Conservation (phyloP, 2,113 vertebrate genomes). For the Upupa epops region DNA sequence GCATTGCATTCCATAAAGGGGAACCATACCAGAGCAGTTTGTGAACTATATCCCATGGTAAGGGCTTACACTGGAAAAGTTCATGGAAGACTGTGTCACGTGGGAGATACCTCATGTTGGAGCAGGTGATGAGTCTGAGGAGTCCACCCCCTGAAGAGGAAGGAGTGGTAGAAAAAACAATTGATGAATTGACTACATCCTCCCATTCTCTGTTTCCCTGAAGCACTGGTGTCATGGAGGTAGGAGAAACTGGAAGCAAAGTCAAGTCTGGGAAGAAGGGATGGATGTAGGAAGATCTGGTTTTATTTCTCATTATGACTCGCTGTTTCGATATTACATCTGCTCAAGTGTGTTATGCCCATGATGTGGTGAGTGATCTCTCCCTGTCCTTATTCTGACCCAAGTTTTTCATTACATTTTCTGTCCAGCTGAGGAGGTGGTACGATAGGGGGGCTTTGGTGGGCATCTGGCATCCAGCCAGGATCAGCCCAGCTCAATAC, state of each 20-base stretch:
- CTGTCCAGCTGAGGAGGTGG: not conserved
- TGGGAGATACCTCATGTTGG: not conserved
- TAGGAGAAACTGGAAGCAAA: not conserved
- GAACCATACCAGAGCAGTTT: not conserved
- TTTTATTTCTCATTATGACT: not conserved
- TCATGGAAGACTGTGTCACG: not conserved
- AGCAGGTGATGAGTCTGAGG: not conserved
- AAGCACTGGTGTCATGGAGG: not conserved
- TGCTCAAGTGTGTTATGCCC: not conserved
- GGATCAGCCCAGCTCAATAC: not conserved
- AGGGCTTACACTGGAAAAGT: not conserved
- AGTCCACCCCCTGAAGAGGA: not conserved
- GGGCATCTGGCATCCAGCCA: not conserved
- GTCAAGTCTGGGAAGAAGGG: not conserved
- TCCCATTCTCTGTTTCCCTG: not conserved
- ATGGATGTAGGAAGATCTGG: not conserved
- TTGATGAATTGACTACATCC: not conserved
- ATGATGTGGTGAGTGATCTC: not conserved
- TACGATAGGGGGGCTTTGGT: not conserved
- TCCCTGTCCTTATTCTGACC: not conserved
- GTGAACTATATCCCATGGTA: not conserved
- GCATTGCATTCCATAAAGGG: not conserved
- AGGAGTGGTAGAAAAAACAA: not conserved
- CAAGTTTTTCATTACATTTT: not conserved
- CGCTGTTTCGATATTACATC: not conserved